Percentiles rank a stretch among this genome's conserved stretches.
phyloP scores from a whole-genome alignment of 2,888 invertebrate species.

The Ectropis crepuscularia region DNA sequence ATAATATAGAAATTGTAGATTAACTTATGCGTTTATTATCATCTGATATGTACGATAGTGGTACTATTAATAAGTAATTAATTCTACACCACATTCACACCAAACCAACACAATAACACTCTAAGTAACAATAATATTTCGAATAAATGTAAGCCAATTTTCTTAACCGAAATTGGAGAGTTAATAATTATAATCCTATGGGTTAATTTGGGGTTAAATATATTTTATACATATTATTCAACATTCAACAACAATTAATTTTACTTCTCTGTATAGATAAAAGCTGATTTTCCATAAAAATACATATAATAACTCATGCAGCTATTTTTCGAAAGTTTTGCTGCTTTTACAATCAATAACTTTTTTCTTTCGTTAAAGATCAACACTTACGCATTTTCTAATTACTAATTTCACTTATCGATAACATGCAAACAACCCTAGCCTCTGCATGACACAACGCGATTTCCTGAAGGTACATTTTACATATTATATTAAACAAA shows the following conservation, averaged over 20 bases:
- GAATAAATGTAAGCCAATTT: conserved; percentile 65
- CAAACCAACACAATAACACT: conserved; percentile 6
- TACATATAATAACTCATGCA: conserved; percentile 32
- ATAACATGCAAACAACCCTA: conserved; percentile 37
- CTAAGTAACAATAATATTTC: conserved; percentile 43
- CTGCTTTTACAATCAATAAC: conserved; percentile 14
- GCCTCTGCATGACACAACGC: conserved; percentile 22
- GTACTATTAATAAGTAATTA: conserved; percentile 24
- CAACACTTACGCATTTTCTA: conserved; percentile 32
- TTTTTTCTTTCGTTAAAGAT: conserved; percentile 32
- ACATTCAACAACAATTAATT: conserved; percentile 76
- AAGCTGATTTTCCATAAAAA: conserved; percentile 40
- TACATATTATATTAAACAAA: not conserved
- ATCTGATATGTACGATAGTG: conserved; percentile 50
- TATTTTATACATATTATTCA: conserved; percentile 69
- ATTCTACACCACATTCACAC: conserved; percentile 33
- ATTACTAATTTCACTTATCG: conserved; percentile 31
- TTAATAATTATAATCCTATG: conserved; percentile 63
- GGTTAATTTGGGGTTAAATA: conserved; percentile 70
- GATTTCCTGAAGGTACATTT: not conserved
- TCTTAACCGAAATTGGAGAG: conserved; percentile 51
- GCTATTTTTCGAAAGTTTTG: conserved; percentile 25
- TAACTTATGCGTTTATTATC: conserved; percentile 49
- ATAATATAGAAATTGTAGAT: conserved; percentile 42
- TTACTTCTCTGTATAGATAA: conserved; percentile 42